Evolutionary conservation across 2,888 invertebrate genomes (phyloP).

Genomic region (Calliphora vomitoria): DNA sequence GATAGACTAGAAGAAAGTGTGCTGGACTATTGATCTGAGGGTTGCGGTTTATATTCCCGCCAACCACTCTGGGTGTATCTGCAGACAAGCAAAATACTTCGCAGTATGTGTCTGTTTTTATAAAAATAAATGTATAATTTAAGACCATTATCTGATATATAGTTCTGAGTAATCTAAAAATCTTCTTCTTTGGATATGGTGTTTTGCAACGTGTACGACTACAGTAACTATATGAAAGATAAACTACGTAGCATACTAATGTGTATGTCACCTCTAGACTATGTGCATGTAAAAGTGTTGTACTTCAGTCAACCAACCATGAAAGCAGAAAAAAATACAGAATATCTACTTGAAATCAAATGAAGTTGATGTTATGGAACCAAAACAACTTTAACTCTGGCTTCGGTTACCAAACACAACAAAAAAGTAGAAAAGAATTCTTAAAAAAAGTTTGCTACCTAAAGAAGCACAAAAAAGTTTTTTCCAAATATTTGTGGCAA

Average conservation of each 20-base stretch:
- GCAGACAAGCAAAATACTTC: too few species aligned
- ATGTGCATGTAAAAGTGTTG: constrained; percentile 33
- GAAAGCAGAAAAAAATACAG: constrained; percentile 51
- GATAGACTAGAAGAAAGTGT: too few species aligned
- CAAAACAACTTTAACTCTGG: constrained; percentile 47
- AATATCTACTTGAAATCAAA: constrained; percentile 53
- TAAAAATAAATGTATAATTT: too few species aligned
- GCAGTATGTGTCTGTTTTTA: too few species aligned
- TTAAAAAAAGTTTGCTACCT: background rate
- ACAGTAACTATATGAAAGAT: background rate
- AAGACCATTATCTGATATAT: too few species aligned
- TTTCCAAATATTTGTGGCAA: constrained; percentile 10
- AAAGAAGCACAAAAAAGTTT: constrained; percentile 4
- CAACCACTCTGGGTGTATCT: too few species aligned
- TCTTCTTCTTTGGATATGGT: constrained; percentile 17
- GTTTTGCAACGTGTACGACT: background rate
- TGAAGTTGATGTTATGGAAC: constrained; percentile 66
- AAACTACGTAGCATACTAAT: background rate
- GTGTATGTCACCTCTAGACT: background rate
- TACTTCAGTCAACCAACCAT: constrained; percentile 64
- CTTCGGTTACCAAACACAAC: constrained; percentile 24
- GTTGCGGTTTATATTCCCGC: too few species aligned
- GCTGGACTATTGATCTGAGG: too few species aligned
- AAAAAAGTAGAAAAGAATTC: background rate
- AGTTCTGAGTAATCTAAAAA: too few species aligned